Percentiles rank a stretch among this genome's conserved stretches.
Conservation (phyloP, 2,797 vertebrate genomes). For the Centropyge bicolor region DNA sequence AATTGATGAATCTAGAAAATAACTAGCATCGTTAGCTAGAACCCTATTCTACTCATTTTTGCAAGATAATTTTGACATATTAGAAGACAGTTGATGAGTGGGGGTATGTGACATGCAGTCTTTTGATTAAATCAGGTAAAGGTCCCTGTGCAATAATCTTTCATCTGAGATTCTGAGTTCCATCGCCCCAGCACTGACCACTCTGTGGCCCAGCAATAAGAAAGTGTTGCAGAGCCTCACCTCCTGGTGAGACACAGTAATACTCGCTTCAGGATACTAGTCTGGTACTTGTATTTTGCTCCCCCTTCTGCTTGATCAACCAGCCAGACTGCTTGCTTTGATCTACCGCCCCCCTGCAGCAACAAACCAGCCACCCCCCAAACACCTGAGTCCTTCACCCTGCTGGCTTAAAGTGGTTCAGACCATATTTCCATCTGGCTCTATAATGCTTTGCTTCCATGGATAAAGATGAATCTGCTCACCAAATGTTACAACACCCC, state of each 20-base stretch:
- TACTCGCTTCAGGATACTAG: conserved; percentile 14
- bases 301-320: conserved; percentile 19
- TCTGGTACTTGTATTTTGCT: conserved; percentile 5
- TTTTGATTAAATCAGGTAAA: background rate
- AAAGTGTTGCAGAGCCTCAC: background rate
- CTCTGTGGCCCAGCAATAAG: background rate
- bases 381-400: conserved; percentile 8
- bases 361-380: conserved; percentile 1
- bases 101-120: background rate
- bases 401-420: background rate
- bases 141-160: background rate
- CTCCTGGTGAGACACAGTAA: conserved; percentile 20
- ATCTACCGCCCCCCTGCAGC: conserved; percentile 16
- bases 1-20: background rate
- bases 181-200: background rate
- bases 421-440: background rate
- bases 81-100: background rate
- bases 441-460: background rate
- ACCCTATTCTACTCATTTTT: background rate
- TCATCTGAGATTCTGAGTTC: background rate
- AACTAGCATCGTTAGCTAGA: background rate
- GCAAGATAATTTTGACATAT: background rate
- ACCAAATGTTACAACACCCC: background rate
- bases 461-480: background rate
- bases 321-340: conserved; percentile 39